phyloP scores from a whole-genome alignment of 2,113 vertebrate genomes.

The Vulpes ferrilata region DNA sequence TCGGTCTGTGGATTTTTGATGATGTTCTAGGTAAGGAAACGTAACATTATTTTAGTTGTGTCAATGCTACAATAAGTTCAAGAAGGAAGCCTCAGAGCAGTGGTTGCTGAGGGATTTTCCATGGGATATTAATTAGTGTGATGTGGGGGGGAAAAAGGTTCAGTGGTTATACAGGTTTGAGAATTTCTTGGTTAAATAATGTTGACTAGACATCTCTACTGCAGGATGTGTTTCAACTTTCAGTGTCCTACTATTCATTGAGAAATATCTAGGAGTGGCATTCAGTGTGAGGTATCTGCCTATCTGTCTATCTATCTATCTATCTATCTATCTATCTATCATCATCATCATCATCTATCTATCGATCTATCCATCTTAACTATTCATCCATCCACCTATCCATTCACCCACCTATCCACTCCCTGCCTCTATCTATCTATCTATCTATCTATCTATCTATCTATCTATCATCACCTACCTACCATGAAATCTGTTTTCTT shows the following conservation, averaged over 20 bases:
- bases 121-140: neutral
- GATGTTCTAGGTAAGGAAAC: neutral
- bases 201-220: neutral
- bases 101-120: neutral
- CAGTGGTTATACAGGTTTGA: neutral
- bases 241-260: neutral
- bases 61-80: neutral
- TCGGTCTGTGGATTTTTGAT: neutral
- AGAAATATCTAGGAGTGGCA: neutral
- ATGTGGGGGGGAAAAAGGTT: neutral
- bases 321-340: neutral
- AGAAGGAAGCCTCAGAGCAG: neutral
- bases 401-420: no score
- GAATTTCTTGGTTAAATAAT: slow-evolving; percentile 21
- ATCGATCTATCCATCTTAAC: neutral
- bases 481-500: neutral
- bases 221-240: slow-evolving; percentile 11
- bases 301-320: neutral
- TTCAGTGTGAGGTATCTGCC: neutral
- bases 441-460: neutral
- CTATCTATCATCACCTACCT: neutral
- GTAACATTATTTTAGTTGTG: neutral
- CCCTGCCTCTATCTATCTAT: neutral
- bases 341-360: neutral
- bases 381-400: neutral